phyloP scores from a whole-genome alignment of 2,797 vertebrate species.

The Rhinella marina region DNA sequence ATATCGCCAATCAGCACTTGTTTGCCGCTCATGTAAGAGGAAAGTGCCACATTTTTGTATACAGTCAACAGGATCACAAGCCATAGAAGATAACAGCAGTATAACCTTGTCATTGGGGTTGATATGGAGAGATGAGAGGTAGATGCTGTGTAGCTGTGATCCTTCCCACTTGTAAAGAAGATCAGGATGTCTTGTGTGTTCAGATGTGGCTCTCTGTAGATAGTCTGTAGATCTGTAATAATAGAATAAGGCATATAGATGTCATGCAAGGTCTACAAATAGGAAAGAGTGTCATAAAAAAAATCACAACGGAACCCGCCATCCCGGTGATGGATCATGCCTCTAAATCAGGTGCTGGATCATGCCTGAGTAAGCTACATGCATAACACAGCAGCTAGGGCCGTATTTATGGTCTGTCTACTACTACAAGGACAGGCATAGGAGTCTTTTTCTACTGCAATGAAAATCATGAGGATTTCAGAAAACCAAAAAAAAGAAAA shows the following conservation, averaged over 20 bases:
- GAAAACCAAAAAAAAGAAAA: too few relatives aligned
- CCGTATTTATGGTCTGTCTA: not conserved
- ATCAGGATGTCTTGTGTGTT: conserved; percentile 13
- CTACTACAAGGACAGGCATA: too few relatives aligned
- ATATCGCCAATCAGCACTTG: too few relatives aligned
- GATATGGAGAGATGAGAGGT: conserved; percentile 54
- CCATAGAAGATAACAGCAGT: not conserved
- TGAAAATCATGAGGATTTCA: too few relatives aligned
- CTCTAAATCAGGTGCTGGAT: not conserved
- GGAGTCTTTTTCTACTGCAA: too few relatives aligned
- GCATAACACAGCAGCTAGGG: not conserved
- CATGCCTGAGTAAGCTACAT: not conserved
- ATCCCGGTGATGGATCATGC: not conserved
- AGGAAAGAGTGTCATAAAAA: not conserved
- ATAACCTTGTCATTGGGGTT: conserved; percentile 42
- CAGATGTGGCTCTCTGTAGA: conserved; percentile 2
- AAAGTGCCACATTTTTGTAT: not conserved
- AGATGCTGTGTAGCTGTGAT: conserved; percentile 43
- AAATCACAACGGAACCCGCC: not conserved
- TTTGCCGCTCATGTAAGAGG: not conserved
- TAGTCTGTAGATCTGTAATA: conserved; percentile 16
- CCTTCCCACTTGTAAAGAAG: conserved; percentile 34
- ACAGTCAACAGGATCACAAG: not conserved
- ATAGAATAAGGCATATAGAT: not conserved
- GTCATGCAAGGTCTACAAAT: too few relatives aligned